Percentiles rank a stretch among this genome's conserved stretches.
Conservation (phyloP, 2,888 invertebrate genomes). For the Pseudococcus viburni region DNA sequence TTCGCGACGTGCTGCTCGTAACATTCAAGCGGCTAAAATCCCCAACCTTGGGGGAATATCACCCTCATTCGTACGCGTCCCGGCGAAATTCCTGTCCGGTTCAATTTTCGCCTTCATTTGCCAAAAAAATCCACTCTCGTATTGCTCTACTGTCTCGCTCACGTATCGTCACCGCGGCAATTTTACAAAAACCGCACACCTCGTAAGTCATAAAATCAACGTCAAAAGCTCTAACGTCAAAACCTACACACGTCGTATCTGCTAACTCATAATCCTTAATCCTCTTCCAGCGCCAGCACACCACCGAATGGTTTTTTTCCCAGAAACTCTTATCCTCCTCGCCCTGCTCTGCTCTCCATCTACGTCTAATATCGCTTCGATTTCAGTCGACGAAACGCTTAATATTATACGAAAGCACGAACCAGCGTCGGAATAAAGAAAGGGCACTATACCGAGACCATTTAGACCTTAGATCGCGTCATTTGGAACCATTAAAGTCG, state of each 20-base stretch:
- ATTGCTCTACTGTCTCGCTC: neutral
- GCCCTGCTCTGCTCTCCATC: too few species aligned
- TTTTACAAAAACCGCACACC: conserved; percentile 22
- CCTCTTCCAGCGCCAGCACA: neutral
- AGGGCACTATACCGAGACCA: neutral
- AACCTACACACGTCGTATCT: neutral
- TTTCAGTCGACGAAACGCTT: neutral
- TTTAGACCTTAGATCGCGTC: neutral
- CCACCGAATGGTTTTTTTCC: neutral
- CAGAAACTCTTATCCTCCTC: neutral
- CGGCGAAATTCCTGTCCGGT: neutral
- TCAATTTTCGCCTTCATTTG: conserved; percentile 19
- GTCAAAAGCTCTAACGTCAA: conserved; percentile 1
- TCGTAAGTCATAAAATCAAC: conserved; percentile 17
- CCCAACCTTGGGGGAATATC: neutral
- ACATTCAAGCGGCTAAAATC: neutral
- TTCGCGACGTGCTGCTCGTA: neutral
- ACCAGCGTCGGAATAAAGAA: neutral
- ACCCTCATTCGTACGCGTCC: neutral
- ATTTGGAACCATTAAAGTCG: conserved; percentile 24
- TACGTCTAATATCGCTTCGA: neutral
- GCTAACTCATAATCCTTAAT: neutral
- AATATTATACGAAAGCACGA: neutral
- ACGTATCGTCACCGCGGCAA: conserved; percentile 18
- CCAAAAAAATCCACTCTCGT: neutral